Conservation (phyloP, 2,113 vertebrate species). For the Oncorhynchus mykiss region DNA sequence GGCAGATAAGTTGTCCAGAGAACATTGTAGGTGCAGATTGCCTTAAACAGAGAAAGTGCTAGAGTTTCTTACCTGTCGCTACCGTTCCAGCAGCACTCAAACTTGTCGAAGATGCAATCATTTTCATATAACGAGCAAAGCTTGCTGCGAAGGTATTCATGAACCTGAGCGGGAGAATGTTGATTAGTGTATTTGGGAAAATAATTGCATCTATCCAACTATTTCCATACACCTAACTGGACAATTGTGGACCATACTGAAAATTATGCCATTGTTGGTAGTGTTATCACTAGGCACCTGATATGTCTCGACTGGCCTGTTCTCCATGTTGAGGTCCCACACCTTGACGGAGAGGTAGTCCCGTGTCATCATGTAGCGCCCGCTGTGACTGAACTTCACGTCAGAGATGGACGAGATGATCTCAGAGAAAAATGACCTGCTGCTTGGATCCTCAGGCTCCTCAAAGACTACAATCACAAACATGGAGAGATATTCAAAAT, state of each 20-base stretch:
- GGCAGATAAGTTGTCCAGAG: neutral
- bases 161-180: slow-evolving; percentile 72
- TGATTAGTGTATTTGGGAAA: neutral
- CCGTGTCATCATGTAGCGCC: slow-evolving; percentile 91
- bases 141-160: slow-evolving; percentile 89
- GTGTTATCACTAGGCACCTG: slow-evolving; percentile 46
- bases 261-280: no score
- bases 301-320: slow-evolving; percentile 87
- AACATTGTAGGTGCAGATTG: neutral
- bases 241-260: neutral
- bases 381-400: slow-evolving; percentile 90
- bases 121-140: slow-evolving; percentile 90
- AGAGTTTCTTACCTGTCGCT: slow-evolving; percentile 64
- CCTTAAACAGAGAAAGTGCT: neutral
- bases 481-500: neutral
- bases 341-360: slow-evolving; percentile 93
- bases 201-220: no score
- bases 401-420: slow-evolving; percentile 92
- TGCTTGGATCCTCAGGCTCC: slow-evolving; percentile 92
- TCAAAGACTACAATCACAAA: slow-evolving; percentile 79
- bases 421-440: slow-evolving; percentile 93
- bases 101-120: slow-evolving; percentile 78
- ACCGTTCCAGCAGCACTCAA: slow-evolving; percentile 79
- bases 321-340: slow-evolving; percentile 94
- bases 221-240: neutral